Evolutionary conservation across 2,888 invertebrate genomes (phyloP).

Genomic region (Rugalucina vietnamica): DNA sequence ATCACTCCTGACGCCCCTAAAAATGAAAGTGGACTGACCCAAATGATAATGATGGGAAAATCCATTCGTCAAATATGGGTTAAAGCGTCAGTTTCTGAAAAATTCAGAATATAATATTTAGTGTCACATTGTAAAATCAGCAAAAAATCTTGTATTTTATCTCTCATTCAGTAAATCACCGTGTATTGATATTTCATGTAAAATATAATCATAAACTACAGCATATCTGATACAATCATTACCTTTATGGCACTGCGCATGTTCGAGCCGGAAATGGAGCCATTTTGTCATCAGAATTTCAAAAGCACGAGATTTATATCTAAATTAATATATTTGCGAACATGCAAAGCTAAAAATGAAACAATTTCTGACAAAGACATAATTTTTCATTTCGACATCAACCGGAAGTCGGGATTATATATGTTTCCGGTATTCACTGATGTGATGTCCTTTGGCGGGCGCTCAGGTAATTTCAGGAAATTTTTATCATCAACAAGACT

Average conservation of each 20-base stretch:
- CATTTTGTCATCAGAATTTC: conserved; percentile 7
- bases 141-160: not conserved
- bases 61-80: too few relatives aligned
- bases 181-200: not conserved
- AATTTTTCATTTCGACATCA: not conserved
- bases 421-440: not conserved
- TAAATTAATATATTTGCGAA: conserved; percentile 2
- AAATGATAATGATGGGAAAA: too few relatives aligned
- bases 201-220: not conserved
- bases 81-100: too few relatives aligned
- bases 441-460: not conserved
- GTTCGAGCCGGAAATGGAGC: conserved; percentile 2
- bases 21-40: too few relatives aligned
- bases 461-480: not conserved
- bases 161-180: not conserved
- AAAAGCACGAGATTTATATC: not conserved
- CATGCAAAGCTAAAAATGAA: not conserved
- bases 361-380: not conserved
- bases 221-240: not conserved
- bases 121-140: too few relatives aligned
- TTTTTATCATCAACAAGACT: too few relatives aligned
- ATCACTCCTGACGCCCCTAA: too few relatives aligned
- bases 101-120: too few relatives aligned
- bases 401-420: not conserved
- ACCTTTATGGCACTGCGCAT: conserved; percentile 2